Base-by-base conservation (phyloP, 2,797 vertebrate species). In the Neosilurus hyrtlii region DNA sequence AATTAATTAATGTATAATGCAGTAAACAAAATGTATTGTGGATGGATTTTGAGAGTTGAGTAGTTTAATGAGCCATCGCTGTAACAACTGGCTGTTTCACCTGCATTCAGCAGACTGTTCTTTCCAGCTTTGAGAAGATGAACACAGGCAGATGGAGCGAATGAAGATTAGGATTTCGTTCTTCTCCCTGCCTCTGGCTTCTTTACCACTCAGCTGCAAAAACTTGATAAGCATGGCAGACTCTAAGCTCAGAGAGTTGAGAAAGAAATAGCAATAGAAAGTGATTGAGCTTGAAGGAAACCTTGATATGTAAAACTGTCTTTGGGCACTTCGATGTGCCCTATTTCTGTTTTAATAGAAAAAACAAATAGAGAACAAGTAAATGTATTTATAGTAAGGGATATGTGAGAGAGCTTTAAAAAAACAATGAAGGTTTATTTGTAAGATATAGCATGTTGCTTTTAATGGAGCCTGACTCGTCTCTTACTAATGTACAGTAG, bases 101-200 rank as follows among this genome's bases (percentile, higher is more conserved):
- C 83, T 84, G 73, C 70, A 61, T 67, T 70, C 52, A 56, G 71
- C 68, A 63, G 66, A 82, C 80, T 43, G 37, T 67, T 79, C 57
- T 68, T 49, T 74, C 6, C 52, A 56, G 30, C n/a, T 20, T 26
- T 43, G 72, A 81, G 71, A 68, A 73, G 70, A 81, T 77, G 75
- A 79, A 84, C 56, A 35, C 72, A 74, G 75, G 67, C 84, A 86
- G 84, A 89, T 89, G 89, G 87, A 82, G 86, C 90, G 88, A 88
- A 89, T 88, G 90, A 88, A 88, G 92, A 93, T 94, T 91, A 93
- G 92, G 81, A 82, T 91, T 90, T 86, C 85, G 89, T 91, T 91
- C 92, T 84, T 91, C 88, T 85, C 89, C 87, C 89, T 89, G 77
- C 84, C 77, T 70, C 83, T 84, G 84, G 83, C 89, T 86, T 88